Evolutionary conservation across 2,888 invertebrate genomes (phyloP).

Genomic region (Miltochrista miniata): DNA sequence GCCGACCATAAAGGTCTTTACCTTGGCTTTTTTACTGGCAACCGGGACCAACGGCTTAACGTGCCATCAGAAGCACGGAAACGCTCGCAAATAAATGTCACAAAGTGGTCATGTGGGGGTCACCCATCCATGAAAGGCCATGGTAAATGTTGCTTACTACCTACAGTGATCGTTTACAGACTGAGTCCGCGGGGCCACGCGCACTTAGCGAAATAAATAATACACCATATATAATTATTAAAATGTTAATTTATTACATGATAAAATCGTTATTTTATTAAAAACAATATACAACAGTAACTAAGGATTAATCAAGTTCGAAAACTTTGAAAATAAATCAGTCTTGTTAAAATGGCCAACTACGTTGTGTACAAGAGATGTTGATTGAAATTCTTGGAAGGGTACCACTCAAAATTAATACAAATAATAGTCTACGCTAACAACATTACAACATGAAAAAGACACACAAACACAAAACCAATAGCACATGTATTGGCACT

Average conservation of each 20-base stretch:
- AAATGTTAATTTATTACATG: slow-evolving; percentile 82
- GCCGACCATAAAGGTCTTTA: too few relatives aligned
- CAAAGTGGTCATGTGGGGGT: too few relatives aligned
- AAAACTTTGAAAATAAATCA: slow-evolving; percentile 80
- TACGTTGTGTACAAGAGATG: slow-evolving; percentile 62
- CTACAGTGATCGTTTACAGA: too few relatives aligned
- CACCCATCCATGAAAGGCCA: too few relatives aligned
- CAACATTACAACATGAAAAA: slow-evolving; percentile 58
- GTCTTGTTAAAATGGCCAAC: slow-evolving; percentile 84
- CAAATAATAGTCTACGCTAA: slow-evolving; percentile 56
- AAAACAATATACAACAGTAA: slow-evolving; percentile 80
- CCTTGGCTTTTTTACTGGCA: too few relatives aligned
- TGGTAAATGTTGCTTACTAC: too few relatives aligned
- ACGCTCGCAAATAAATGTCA: too few relatives aligned
- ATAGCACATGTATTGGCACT: slow-evolving; percentile 64
- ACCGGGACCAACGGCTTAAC: too few relatives aligned
- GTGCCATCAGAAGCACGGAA: too few relatives aligned
- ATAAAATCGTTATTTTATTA: slow-evolving; percentile 77
- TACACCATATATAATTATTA: slow-evolving; percentile 45
- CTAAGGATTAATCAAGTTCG: slow-evolving; percentile 77
- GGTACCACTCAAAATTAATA: slow-evolving; percentile 52
- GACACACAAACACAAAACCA: slow-evolving; percentile 64
- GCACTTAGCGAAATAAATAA: slow-evolving; percentile 16
- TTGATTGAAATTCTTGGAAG: slow-evolving; percentile 64
- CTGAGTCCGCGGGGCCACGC: too few relatives aligned